Evolutionary conservation across 2,797 vertebrate species (phyloP), one percentile per base, ranked within the genome.

Genomic region (Halcyon smyrnensis): DNA sequence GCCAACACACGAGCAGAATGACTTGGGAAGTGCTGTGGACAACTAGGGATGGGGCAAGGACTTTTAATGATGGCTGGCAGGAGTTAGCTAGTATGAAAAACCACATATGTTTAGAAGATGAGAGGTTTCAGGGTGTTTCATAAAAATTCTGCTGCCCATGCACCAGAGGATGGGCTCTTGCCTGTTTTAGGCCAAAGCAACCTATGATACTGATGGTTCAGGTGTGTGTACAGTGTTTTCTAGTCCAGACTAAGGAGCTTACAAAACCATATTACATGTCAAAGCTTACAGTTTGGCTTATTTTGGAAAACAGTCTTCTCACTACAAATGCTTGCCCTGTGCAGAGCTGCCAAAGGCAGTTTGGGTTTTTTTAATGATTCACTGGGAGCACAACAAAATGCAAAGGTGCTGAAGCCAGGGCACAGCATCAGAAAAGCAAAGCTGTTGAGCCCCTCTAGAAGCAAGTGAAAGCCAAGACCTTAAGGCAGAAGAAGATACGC

Each of bases 71-170:
- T 54, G 90, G 13, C 86, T 90, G 89, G 80, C 65, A 64, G 69
- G 69, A 88, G 54, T 74, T 8, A 84, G 50, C 43, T 59, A 68
- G 12, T 14, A 53, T 2, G 6, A 90, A 71, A 56, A 89, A 92
- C 4, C 62, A 68, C 28, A 30, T 75, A 24, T 45, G 67, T 27
- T 84, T 75, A 45, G 62, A 69, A 94, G 69, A 18, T 0, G 5
- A 84, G 80, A 96, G 74, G 90, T 87, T 77, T 93, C 62, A 76
- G 30, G 86, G 93, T 90, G 90, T 96, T 94, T 94, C 88, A 95
- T 94, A 96, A 96, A 94, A 88, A 51, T 60, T 86, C 56, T 82
- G 81, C 51, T 89, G 79, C 46, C 84, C 63, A 23, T 37, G 92
- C 37, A 71, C 80, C 76, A 69, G 32, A 92, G n/a, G 86, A 86